Evolutionary conservation across 2,113 vertebrate genomes (phyloP).

Genomic region (Perca fluviatilis): DNA sequence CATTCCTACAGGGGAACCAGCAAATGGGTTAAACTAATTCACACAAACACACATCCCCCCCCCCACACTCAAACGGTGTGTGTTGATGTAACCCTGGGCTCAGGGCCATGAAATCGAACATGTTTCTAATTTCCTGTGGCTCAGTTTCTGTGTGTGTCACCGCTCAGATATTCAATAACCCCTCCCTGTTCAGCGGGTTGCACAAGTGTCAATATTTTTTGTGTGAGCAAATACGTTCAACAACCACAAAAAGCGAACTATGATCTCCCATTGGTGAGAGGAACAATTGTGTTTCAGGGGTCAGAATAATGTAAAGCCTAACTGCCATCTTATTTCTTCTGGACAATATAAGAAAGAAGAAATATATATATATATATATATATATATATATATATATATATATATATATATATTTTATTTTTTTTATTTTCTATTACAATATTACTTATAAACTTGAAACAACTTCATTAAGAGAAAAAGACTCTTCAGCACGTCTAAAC

Average conservation of each 20-base stretch:
- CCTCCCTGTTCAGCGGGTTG: conserved; percentile 42
- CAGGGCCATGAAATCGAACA: conserved; percentile 64
- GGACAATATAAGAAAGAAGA: background rate
- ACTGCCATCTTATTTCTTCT: background rate
- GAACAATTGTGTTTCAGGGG: background rate
- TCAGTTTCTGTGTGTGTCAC: conserved; percentile 58
- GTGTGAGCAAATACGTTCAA: conserved; percentile 41
- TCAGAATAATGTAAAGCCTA: background rate
- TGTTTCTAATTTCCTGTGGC: conserved; percentile 74
- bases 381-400: background rate
- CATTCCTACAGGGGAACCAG: background rate
- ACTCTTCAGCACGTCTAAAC: background rate
- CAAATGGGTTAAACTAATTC: background rate
- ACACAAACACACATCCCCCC: conserved; percentile 14
- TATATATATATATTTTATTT: no score
- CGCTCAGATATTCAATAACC: conserved; percentile 68
- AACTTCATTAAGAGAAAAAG: background rate
- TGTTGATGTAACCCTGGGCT: conserved; percentile 54
- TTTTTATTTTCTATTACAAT: background rate
- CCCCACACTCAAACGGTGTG: conserved; percentile 9
- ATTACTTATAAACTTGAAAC: background rate
- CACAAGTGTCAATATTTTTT: conserved; percentile 63
- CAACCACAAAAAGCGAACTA: background rate
- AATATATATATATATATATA: no score
- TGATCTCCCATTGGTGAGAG: conserved; percentile 16